phyloP scores from a whole-genome alignment of 2,888 invertebrate genomes.

The Eremobia ochroleuca region DNA sequence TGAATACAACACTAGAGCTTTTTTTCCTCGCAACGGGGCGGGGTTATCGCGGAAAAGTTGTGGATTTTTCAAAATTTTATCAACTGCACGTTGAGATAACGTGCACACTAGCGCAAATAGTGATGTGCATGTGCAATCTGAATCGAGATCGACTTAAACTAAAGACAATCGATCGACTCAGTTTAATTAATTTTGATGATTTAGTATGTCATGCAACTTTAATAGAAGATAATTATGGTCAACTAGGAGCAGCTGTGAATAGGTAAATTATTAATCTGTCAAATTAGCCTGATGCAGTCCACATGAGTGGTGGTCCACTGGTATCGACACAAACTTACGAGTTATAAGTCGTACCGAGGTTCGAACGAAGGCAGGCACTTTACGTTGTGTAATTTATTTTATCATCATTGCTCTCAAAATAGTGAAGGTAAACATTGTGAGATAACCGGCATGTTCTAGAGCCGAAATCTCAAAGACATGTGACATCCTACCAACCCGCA shows the following conservation, averaged over 20 bases:
- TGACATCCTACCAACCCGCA: background rate
- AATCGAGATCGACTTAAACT: conserved; percentile 72
- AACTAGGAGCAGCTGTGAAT: background rate
- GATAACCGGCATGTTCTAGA: background rate
- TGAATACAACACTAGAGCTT: conserved; percentile 82
- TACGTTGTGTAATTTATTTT: background rate
- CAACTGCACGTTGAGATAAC: conserved; percentile 82
- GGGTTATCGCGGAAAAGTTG: conserved; percentile 91
- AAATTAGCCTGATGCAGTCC: background rate
- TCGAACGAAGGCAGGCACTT: background rate
- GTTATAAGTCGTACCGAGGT: background rate
- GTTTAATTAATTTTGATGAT: background rate
- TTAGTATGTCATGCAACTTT: too few relatives aligned
- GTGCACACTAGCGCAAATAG: conserved; percentile 80
- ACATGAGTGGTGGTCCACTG: background rate
- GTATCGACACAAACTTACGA: background rate
- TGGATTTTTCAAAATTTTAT: conserved; percentile 91
- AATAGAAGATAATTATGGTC: background rate
- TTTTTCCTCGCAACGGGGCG: conserved; percentile 83
- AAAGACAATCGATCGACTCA: conserved; percentile 71
- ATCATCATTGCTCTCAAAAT: background rate
- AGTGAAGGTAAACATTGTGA: background rate
- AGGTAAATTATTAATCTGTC: background rate
- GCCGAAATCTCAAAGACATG: background rate
- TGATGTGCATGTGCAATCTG: conserved; percentile 73